phyloP scores from a whole-genome alignment of 2,113 vertebrate genomes.

The Psammodynastes pulverulentus region DNA sequence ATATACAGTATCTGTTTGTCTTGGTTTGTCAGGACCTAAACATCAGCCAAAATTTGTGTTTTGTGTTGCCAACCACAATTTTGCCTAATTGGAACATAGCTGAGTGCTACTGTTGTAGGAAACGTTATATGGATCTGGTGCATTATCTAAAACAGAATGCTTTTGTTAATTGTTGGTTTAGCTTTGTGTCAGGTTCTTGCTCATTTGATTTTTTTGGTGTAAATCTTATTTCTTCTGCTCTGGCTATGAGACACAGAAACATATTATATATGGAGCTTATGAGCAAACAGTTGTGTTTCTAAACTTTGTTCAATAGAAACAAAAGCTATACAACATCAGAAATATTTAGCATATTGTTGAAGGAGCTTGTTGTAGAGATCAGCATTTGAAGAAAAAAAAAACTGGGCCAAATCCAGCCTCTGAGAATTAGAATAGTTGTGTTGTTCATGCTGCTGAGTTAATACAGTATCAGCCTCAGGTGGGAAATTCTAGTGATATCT shows the following conservation, averaged over 20 bases:
- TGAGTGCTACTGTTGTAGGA: background rate
- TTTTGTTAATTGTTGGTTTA: background rate
- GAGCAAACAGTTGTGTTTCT: background rate
- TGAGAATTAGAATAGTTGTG: background rate
- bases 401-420: background rate
- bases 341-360: background rate
- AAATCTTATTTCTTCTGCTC: background rate
- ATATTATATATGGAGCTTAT: background rate
- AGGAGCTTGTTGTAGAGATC: background rate
- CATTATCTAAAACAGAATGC: background rate
- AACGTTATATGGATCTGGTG: background rate
- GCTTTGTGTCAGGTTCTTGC: background rate
- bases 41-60: background rate
- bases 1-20: background rate
- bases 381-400: background rate
- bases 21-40: background rate
- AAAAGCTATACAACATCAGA: background rate
- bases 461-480: background rate
- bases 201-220: background rate
- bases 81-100: background rate
- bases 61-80: background rate
- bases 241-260: background rate
- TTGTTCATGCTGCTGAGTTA: background rate
- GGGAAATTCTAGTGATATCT: background rate
- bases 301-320: background rate